Evolutionary conservation across 2,888 invertebrate genomes (phyloP).

Genomic region (Dysmachus trigonus): DNA sequence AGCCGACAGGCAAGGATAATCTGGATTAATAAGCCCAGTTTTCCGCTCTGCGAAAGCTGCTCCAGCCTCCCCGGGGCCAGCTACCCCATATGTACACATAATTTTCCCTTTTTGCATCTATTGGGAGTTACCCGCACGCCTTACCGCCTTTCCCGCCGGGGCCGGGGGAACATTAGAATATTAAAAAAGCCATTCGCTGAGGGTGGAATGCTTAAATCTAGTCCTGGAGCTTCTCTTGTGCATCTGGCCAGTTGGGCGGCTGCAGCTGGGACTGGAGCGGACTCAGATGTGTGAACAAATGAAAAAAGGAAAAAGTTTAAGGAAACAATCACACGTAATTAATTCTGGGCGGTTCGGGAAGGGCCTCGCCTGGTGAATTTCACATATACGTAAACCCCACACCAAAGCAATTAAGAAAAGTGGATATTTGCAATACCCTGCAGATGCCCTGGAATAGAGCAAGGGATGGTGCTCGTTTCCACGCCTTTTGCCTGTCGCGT

Average conservation of each 20-base stretch:
- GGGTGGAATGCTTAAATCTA: not conserved
- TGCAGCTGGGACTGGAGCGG: not conserved
- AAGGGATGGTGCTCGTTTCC: not conserved
- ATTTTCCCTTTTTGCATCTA: slow-evolving; percentile 27
- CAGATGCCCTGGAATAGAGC: not conserved
- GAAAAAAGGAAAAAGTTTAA: not conserved
- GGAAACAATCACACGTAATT: slow-evolving; percentile 25
- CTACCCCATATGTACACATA: slow-evolving; percentile 30
- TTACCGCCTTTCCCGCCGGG: not conserved
- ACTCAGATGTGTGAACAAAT: slow-evolving; percentile 7
- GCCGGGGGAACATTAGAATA: slow-evolving; percentile 29
- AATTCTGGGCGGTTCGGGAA: slow-evolving; percentile 1
- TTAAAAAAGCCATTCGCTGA: slow-evolving; percentile 11
- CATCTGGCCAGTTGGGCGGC: not conserved
- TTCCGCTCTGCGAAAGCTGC: slow-evolving; percentile 10
- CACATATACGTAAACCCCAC: not conserved
- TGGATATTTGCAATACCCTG: not conserved
- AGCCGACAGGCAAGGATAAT: slow-evolving; percentile 22
- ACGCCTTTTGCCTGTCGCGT: not conserved
- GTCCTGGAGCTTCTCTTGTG: not conserved
- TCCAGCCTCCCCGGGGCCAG: not conserved
- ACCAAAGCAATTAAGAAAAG: not conserved
- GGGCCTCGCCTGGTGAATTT: not conserved
- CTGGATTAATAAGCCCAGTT: slow-evolving; percentile 35
- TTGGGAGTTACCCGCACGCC: not conserved